Evolutionary conservation across 2,888 invertebrate genomes (phyloP), one percentile per base, ranked within the genome.

Genomic region (Spisula solida): DNA sequence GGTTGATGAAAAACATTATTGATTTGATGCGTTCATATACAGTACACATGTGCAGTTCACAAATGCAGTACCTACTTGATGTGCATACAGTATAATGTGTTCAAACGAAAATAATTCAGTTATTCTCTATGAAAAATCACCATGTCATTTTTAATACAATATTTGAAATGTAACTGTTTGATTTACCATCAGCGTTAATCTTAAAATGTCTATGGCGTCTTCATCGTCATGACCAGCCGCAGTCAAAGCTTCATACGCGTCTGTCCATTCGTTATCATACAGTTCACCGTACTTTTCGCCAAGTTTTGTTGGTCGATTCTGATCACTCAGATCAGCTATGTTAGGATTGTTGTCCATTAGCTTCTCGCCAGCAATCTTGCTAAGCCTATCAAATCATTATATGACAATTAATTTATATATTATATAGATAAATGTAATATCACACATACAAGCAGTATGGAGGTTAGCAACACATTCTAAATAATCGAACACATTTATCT

Each of bases 221-320:
- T 51, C 31, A n/a, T 83, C 83, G 25, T 14, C 8, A 55, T 83
- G 34, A 18, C 75, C 83, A 29, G 55, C 75, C 1, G n/a, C 20
- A 14, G 16, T 18, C 29, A 83, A 51, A 8, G 70, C 83, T 75
- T 83, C 83, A 51, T 41, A 83, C 14, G 83, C 83, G 31, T 83
- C 75, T 75, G 83, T 83, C 83, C 83, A 83, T 75, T 83, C 75
- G 25, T 81, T 81, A 31, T 86, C 86, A 60, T 86, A 86, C 31
- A 81, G 4, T 25, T 86, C 86, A 20, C 51, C 34, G 55, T 81
- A 86, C 16, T 48, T 31, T 55, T 86, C 86, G 16, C 81, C 86
- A n/a, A 86, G 66, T 34, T 70, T 86, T 1, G 86, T 86, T 5
- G 81, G 86, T 82, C 86, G 34, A 51, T 86, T 86, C 29, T 70